Evolutionary conservation across 1,140 invertebrate species (phyloP), one percentile per base, ranked within the genome.

Genomic region (Matsumurasca onukii): DNA sequence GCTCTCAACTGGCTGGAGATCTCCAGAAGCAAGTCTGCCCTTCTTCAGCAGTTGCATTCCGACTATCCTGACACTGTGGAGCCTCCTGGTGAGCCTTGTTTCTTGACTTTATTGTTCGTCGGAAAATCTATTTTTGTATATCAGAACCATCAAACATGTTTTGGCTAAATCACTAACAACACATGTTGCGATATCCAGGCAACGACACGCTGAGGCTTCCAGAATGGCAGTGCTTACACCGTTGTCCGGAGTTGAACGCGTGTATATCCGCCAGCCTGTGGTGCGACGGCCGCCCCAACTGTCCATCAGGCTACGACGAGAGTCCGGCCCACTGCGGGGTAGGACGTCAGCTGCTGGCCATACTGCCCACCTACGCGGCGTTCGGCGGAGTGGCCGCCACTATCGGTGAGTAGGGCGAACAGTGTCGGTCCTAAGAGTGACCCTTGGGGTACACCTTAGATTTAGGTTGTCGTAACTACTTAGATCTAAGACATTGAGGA

Each of bases 241-340:
- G 90, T 76, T 96, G 93, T 79, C 93, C 93, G 9, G 93, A 95
- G 78, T 80, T 96, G 68, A 91, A 93, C 75, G 93, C 93, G 24
- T 96, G 94, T 77, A 95, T 95, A 69, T 90, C 89, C 71, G 81
- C 89, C 3, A 86, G 86, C 52, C 80, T 96, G 31, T 95, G 93
- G 92, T 96, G 93, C 78, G 92, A 96, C 78, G 93, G 93, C 45
- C 86, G 85, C 72, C 80, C 86, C 31, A 91, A 94, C 78, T 94
- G 92, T 77, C 92, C 92, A 20, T 93, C 91, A 3, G 92, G 92
- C 12, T 90, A 87, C 75, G 92, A 94, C 75, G 92, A 95, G 79
- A 86, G 85, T 29, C 87, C 89, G 73, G 83, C 85, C 24, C 84
- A 89, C 71, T 90, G 89, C 75, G 88, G 87, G 31, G 86, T 84